Evolutionary conservation across 2,888 invertebrate species (phyloP).

Genomic region (Andrena fulva): DNA sequence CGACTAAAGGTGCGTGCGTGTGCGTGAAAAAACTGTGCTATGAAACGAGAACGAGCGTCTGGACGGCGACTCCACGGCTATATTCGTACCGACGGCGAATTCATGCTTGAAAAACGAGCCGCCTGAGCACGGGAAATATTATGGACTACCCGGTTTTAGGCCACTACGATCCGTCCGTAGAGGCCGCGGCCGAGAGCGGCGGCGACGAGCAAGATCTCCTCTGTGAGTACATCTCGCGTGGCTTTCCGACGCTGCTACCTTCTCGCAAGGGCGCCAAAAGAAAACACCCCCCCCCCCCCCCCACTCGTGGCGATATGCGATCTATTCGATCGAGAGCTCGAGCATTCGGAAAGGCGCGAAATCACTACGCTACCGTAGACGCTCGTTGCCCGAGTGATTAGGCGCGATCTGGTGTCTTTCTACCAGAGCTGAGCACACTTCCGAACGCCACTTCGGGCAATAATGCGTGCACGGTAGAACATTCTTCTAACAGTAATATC

Average conservation of each 20-base stretch:
- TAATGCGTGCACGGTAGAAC: background rate
- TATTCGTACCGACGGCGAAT: constrained; percentile 31
- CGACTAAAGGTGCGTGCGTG: constrained; percentile 71
- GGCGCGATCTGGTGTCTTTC: constrained; percentile 47
- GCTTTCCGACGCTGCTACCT: background rate
- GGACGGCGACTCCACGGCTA: constrained; percentile 47
- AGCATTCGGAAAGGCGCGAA: constrained; percentile 55
- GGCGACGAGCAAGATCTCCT: constrained; percentile 77
- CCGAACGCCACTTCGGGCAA: background rate
- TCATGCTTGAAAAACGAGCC: constrained; percentile 59
- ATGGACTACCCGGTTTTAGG: constrained; percentile 81
- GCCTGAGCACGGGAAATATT: constrained; percentile 59
- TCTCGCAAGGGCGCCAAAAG: constrained; percentile 23
- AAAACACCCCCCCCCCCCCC: background rate
- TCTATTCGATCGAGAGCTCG: constrained; percentile 25
- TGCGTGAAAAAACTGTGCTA: constrained; percentile 65
- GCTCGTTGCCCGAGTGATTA: constrained; percentile 32
- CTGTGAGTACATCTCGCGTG: constrained; percentile 72
- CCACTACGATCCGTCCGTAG: constrained; percentile 79
- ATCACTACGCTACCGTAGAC: constrained; percentile 27
- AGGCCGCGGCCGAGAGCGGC: constrained; percentile 71
- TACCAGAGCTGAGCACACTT: background rate
- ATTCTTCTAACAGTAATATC: too few relatives aligned
- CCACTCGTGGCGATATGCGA: background rate
- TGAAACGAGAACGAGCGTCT: constrained; percentile 66